phyloP scores from a whole-genome alignment of 2,888 invertebrate species.

The Plebejus melissa region DNA sequence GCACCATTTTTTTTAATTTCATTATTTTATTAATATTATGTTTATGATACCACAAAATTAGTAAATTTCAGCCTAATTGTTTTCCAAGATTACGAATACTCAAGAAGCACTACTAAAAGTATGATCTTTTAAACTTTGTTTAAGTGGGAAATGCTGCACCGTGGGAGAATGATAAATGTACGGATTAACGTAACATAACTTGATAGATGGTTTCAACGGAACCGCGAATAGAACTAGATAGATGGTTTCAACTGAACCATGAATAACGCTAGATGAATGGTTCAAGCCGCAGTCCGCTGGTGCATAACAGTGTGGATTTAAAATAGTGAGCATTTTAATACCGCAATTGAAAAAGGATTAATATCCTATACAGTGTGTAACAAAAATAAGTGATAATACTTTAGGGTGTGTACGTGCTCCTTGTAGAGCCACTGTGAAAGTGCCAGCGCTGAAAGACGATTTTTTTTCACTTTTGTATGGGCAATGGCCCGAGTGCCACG shows the following conservation, averaged over 20 bases:
- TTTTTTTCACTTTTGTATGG: no score
- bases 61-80: neutral
- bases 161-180: neutral
- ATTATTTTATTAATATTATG: no score
- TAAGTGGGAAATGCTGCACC: neutral
- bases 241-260: conserved; percentile 9
- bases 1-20: no score
- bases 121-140: neutral
- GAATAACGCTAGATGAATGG: neutral
- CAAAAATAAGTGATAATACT: no score
- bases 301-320: neutral
- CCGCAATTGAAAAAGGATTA: neutral
- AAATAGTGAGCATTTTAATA: neutral
- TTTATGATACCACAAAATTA: neutral
- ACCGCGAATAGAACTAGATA: conserved; percentile 14
- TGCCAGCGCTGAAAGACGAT: no score
- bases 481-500: no score
- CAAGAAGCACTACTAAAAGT: neutral
- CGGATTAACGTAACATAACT: conserved; percentile 9
- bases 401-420: no score
- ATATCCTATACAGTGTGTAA: no score
- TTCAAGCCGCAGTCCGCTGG: neutral
- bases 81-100: neutral
- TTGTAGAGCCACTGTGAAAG: no score
- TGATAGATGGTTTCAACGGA: conserved; percentile 6